These are phyloP conservation scores for Catharus bicknelli DNA, from an alignment of 2,113 vertebrate species.

Conservation along the genomic window DNA sequence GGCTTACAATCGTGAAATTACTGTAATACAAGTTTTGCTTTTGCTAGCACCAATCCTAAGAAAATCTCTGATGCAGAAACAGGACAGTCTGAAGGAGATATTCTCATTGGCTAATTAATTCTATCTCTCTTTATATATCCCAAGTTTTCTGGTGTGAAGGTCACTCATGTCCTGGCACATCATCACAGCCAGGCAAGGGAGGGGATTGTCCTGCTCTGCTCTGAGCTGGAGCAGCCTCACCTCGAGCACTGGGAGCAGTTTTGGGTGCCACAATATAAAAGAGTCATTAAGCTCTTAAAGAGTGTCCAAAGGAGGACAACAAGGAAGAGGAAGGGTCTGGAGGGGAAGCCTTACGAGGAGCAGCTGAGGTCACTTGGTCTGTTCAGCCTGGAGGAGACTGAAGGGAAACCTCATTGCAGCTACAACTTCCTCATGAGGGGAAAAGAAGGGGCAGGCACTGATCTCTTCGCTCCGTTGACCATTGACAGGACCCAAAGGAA, in stretches of 20 bases:
- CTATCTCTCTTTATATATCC: background rate
- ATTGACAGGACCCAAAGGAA: background rate
- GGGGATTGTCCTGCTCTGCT: background rate
- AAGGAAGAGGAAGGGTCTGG: background rate
- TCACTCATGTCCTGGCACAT: accelerated
- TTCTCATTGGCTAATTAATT: background rate
- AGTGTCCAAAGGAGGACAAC: background rate
- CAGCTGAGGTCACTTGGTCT: background rate
- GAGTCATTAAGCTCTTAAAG: background rate
- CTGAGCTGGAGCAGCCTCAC: accelerated
- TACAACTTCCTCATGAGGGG: too few relatives aligned
- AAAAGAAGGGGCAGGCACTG: background rate
- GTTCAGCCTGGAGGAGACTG: background rate
- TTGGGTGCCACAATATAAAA: accelerated
- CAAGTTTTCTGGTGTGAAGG: accelerated
- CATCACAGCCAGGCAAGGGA: accelerated
- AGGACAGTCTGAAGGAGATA: background rate
- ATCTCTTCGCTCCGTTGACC: background rate
- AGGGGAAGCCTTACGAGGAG: accelerated
- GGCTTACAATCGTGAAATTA: too few relatives aligned
- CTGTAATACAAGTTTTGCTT: background rate
- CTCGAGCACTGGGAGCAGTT: accelerated
- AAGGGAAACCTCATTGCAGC: background rate
- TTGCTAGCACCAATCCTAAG: background rate
- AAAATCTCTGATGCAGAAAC: background rate